Base-by-base conservation (phyloP, 2,113 vertebrate genomes). In the Cnemophilus loriae region DNA sequence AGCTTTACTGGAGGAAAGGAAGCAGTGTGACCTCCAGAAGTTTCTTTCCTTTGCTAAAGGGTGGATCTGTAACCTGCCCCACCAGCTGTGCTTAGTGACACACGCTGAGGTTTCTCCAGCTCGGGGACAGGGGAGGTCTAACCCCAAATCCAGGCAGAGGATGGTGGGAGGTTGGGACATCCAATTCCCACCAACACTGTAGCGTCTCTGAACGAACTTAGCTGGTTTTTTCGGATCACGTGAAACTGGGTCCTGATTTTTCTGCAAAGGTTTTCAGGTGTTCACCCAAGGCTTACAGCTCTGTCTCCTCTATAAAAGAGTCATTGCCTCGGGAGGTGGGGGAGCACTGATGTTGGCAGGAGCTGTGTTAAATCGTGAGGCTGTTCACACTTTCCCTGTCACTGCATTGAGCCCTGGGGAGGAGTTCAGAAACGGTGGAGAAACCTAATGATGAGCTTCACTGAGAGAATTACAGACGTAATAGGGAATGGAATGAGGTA, bases 381-480 rank as follows among this genome's bases (percentile, higher is more conserved):
- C 70, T 50, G 74, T 83, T 95, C 50, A n/a, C 2, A 7, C 20
- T 76, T 87, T 76, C 77, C 42, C 53, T 18, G 35, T 33, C 2
- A 1, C 65, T 85, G 81, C 84, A 33, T 46, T 69, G 50, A 85
- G 81, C 89, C 89, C 87, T 47, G 23, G 91, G 91, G 91, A 89
- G 49, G 50, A 73, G 78, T 47, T 87, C 33, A 39, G 81, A 83
- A 79, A 39, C 0, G 2, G 33, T 4, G 37, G 44, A 79, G 69
- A 80, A 90, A 68, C 22, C n/a, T 74, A 91, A 92, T 60, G 65
- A 87, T 44, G 44, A 81, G 90, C 55, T 91, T 67, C 75, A 63
- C 79, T 30, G 55, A 88, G 81, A 84, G 50, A 90, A 95, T 91
- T 91, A 80, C 93, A 63, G 47, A 83, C 46, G 70, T 73, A 82